Percentiles rank a stretch among this genome's conserved stretches.
Conservation (phyloP, 1,140 invertebrate genomes). For the Chironomus striatipennis region DNA sequence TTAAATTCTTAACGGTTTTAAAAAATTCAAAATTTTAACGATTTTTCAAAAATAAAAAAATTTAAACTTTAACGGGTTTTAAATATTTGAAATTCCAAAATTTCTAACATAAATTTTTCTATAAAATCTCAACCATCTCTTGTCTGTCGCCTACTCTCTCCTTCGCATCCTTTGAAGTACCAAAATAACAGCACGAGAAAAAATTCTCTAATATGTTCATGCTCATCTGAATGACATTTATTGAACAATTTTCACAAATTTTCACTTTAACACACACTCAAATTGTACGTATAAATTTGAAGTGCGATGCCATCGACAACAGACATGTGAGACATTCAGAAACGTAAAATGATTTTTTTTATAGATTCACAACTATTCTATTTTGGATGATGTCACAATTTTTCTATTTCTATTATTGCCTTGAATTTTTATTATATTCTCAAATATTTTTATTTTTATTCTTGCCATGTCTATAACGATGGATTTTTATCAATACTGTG, state of each 20-base stretch:
- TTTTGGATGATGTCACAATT: not conserved
- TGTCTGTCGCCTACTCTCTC: not conserved
- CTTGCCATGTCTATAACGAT: too few species aligned
- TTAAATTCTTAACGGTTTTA: too few species aligned
- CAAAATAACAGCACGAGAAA: not conserved
- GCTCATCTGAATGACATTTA: not conserved
- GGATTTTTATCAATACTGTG: too few species aligned
- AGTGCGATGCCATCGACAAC: not conserved
- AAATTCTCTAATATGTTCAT: not conserved
- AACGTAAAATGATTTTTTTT: too few species aligned
- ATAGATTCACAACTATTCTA: not conserved
- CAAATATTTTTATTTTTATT: too few species aligned
- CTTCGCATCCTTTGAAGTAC: not conserved
- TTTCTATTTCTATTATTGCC: constrained; percentile 14
- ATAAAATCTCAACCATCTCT: not conserved
- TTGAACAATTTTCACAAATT: constrained; percentile 14
- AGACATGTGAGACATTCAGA: not conserved
- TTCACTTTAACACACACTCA: not conserved
- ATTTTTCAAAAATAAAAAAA: too few species aligned
- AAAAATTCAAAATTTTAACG: too few species aligned
- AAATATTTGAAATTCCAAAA: too few species aligned
- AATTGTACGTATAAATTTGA: not conserved
- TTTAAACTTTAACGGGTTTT: too few species aligned
- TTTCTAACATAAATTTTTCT: too few species aligned
- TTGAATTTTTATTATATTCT: not conserved